phyloP scores from a whole-genome alignment of 1,140 invertebrate genomes.

The Scaptomyza graminum region DNA sequence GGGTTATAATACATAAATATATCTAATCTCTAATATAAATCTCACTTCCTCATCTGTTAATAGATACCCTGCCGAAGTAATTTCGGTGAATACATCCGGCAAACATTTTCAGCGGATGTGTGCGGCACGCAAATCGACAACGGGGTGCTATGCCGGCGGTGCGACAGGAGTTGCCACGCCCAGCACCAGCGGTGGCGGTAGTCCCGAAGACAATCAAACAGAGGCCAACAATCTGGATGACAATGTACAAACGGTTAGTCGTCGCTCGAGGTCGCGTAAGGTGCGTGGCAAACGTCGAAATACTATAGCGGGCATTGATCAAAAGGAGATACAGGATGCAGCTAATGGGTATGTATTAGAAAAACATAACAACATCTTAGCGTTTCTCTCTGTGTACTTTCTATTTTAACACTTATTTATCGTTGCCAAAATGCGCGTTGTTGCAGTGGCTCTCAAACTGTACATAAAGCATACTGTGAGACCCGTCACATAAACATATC shows the following conservation, averaged over 20 bases:
- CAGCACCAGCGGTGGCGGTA: constrained; percentile 82
- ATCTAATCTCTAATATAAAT: neutral
- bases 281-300: constrained; percentile 92
- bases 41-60: neutral
- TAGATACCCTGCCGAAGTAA: constrained; percentile 93
- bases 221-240: constrained; percentile 76
- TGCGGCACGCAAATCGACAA: constrained; percentile 90
- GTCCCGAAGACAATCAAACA: constrained; percentile 73
- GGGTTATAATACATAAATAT: too few species aligned
- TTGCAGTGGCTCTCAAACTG: constrained; percentile 50
- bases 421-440: constrained; percentile 38
- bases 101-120: constrained; percentile 94
- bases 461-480: constrained; percentile 51
- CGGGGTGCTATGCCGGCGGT: constrained; percentile 79
- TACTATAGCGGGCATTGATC: constrained; percentile 94
- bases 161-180: constrained; percentile 82
- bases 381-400: constrained; percentile 8
- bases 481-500: constrained; percentile 26
- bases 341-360: constrained; percentile 89
- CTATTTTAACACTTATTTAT: constrained; percentile 40
- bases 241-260: constrained; percentile 87
- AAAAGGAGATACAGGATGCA: constrained; percentile 92
- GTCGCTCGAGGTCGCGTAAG: constrained; percentile 89
- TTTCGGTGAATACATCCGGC: constrained; percentile 94
- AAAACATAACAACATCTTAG: constrained; percentile 46